phyloP scores from a whole-genome alignment of 2,888 invertebrate genomes.

The Athrips mouffetella region DNA sequence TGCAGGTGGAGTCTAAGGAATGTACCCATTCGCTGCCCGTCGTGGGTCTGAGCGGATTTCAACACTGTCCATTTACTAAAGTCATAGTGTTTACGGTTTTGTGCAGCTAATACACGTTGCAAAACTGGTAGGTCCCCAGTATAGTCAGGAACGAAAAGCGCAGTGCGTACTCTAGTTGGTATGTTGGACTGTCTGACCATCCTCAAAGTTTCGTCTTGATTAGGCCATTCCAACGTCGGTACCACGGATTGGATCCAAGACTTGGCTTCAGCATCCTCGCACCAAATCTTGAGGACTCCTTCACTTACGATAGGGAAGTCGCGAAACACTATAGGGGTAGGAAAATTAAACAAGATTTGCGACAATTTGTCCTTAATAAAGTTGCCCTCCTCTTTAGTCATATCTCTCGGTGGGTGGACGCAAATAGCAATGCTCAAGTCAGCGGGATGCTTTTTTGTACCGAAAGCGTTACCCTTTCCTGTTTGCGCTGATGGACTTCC shows the following conservation, averaged over 20 bases:
- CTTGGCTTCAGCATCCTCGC: not conserved
- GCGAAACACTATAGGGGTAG: too few species aligned
- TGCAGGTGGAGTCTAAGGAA: not conserved
- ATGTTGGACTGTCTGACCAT: not conserved
- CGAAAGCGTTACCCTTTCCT: too few species aligned
- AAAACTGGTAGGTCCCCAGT: not conserved
- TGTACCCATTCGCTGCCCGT: not conserved
- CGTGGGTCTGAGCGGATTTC: too few species aligned
- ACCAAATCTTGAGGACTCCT: not conserved
- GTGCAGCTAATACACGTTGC: not conserved
- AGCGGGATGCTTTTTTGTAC: too few species aligned
- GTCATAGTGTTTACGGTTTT: not conserved
- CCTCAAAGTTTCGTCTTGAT: not conserved
- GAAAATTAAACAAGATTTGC: too few species aligned
- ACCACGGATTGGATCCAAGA: not conserved
- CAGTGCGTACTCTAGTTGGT: not conserved
- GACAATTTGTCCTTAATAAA: too few species aligned
- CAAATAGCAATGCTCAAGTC: too few species aligned
- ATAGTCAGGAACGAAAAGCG: not conserved
- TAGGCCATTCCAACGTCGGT: not conserved
- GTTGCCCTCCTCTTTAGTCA: too few species aligned
- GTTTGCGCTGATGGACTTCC: too few species aligned
- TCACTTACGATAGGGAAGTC: not conserved
- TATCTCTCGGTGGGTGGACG: too few species aligned
- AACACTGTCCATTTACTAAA: not conserved